Conservation (phyloP, 2,113 vertebrate genomes). For the Melospiza melodia region DNA sequence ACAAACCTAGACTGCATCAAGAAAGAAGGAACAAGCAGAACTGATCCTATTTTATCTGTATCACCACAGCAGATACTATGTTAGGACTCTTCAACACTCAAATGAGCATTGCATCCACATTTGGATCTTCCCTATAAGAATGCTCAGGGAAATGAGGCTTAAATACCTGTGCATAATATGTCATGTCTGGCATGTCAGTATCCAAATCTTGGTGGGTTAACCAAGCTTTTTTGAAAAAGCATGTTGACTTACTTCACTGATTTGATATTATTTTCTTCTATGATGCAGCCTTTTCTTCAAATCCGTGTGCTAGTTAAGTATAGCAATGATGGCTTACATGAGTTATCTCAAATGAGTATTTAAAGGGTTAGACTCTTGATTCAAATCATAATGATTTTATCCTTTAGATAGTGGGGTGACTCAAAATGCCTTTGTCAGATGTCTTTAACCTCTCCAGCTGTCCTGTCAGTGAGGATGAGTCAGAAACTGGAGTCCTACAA, state of each 20-base stretch:
- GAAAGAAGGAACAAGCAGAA: background rate
- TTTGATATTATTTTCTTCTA: background rate
- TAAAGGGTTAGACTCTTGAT: background rate
- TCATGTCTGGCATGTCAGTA: background rate
- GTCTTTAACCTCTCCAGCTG: slow-evolving; percentile 29
- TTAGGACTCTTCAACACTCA: background rate
- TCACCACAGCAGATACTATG: background rate
- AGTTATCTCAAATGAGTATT: background rate
- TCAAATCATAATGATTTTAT: background rate
- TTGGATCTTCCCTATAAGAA: background rate
- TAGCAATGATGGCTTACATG: background rate
- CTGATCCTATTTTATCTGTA: background rate
- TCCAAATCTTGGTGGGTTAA: background rate
- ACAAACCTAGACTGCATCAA: background rate
- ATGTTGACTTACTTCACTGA: background rate
- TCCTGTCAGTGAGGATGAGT: slow-evolving; percentile 14
- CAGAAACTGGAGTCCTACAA: slow-evolving; percentile 1
- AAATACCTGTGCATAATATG: background rate
- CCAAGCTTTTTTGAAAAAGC: background rate
- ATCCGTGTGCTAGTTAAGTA: background rate
- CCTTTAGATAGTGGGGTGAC: background rate
- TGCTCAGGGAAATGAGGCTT: background rate
- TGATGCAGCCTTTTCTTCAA: background rate
- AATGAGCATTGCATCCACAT: background rate
- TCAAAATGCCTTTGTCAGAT: slow-evolving; percentile 3